These are phyloP conservation scores for Drosophila borborema DNA, from an alignment of 2,888 invertebrate species.

Conservation along the genomic window DNA sequence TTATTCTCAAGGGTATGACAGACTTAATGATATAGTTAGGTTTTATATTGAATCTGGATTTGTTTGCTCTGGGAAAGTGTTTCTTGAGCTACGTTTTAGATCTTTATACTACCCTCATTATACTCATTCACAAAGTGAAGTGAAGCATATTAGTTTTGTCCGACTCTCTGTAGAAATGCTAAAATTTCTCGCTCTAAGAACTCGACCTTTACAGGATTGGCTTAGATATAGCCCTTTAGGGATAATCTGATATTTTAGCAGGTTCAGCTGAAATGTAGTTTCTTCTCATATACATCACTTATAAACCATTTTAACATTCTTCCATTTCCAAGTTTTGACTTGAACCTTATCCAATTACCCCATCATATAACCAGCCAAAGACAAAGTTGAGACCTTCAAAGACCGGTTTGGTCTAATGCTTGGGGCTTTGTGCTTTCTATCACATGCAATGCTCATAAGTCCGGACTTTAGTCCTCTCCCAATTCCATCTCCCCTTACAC, in stretches of 20 bases:
- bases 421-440: conserved; percentile 10
- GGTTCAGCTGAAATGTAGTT: not conserved
- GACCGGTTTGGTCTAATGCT: not conserved
- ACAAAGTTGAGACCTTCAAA: not conserved
- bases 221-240: not conserved
- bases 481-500: not conserved
- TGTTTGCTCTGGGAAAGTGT: not conserved
- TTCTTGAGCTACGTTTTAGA: not conserved
- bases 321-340: not conserved
- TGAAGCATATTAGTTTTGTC: not conserved
- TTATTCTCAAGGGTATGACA: conserved; percentile 5
- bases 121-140: not conserved
- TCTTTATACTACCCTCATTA: not conserved
- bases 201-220: no score
- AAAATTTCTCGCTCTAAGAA: not conserved
- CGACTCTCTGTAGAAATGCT: no score
- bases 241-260: not conserved
- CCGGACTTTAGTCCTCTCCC: not conserved
- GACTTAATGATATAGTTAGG: no score
- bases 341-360: conserved; percentile 3
- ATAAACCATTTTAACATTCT: not conserved
- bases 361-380: not conserved
- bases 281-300: not conserved
- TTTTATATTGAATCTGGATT: not conserved
- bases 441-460: conserved; percentile 32